Percentiles rank a stretch among this genome's conserved stretches.
These are phyloP conservation scores for Arctia plantaginis DNA, from an alignment of 2,888 invertebrate species.

Conservation along the genomic window DNA sequence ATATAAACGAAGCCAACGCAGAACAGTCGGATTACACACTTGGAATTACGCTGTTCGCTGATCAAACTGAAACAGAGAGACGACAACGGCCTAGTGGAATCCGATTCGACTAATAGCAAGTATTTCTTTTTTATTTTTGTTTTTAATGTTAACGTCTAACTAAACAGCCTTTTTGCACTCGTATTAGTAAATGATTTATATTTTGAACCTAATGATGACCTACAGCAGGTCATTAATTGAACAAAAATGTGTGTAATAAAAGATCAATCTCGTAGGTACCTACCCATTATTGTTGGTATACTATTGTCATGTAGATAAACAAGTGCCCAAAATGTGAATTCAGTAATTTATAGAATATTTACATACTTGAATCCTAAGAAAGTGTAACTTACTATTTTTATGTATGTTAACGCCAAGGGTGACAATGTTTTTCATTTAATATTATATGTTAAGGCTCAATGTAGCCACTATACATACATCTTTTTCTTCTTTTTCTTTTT, in stretches of 20 bases:
- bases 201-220: too few relatives aligned
- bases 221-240: too few relatives aligned
- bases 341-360: neutral
- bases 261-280: too few relatives aligned
- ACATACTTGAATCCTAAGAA: too few relatives aligned
- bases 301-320: neutral
- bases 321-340: neutral
- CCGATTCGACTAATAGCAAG: neutral
- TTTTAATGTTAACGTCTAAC: neutral
- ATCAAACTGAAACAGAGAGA: conserved; percentile 11
- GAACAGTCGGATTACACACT: neutral
- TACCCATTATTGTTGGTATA: neutral
- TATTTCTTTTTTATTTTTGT: neutral
- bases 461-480: too few relatives aligned
- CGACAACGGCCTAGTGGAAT: conserved; percentile 8
- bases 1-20: conserved; percentile 5
- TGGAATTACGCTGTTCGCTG: conserved; percentile 7
- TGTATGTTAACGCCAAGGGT: too few relatives aligned
- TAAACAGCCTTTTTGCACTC: neutral
- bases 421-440: too few relatives aligned
- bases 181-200: too few relatives aligned
- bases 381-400: too few relatives aligned
- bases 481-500: too few relatives aligned
- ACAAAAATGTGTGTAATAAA: neutral
- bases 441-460: neutral